Conservation (phyloP, 2,888 invertebrate genomes). For the Quadroppia sp. region DNA sequence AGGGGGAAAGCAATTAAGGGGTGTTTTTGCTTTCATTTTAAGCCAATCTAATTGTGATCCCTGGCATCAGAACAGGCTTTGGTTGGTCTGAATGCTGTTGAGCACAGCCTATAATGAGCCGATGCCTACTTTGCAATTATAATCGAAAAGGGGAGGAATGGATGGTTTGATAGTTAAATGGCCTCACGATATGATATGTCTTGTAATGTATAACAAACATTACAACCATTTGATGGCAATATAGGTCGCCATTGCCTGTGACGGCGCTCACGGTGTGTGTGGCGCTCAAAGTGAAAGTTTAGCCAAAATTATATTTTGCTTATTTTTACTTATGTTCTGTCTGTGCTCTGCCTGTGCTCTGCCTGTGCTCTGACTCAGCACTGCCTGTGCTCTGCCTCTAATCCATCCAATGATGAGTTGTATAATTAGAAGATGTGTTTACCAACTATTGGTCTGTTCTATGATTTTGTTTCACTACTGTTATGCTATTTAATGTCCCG, state of each 20-base stretch:
- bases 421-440: slow-evolving; percentile 25
- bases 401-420: slow-evolving; percentile 26
- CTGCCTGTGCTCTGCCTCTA: neutral
- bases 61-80: neutral
- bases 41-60: slow-evolving; percentile 10
- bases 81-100: slow-evolving; percentile 4
- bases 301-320: neutral
- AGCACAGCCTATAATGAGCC: slow-evolving; percentile 20
- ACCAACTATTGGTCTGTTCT: slow-evolving; percentile 24
- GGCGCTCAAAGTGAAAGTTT: slow-evolving; percentile 31
- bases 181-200: slow-evolving; percentile 26
- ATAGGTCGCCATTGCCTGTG: slow-evolving; percentile 27
- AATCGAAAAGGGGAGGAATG: slow-evolving; percentile 34
- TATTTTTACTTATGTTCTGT: too few relatives aligned
- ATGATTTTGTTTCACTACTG: slow-evolving; percentile 32
- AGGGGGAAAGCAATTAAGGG: slow-evolving; percentile 6
- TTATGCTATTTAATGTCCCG: slow-evolving; percentile 34
- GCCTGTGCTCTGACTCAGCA: neutral
- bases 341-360: neutral
- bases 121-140: slow-evolving; percentile 33
- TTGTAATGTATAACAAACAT: slow-evolving; percentile 6
- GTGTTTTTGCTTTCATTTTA: neutral
- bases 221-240: slow-evolving; percentile 4
- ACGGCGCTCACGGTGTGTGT: too few relatives aligned
- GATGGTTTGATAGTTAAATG: slow-evolving; percentile 36